Evolutionary conservation across 2,888 invertebrate genomes (phyloP).

Genomic region (Tholera decimalis): DNA sequence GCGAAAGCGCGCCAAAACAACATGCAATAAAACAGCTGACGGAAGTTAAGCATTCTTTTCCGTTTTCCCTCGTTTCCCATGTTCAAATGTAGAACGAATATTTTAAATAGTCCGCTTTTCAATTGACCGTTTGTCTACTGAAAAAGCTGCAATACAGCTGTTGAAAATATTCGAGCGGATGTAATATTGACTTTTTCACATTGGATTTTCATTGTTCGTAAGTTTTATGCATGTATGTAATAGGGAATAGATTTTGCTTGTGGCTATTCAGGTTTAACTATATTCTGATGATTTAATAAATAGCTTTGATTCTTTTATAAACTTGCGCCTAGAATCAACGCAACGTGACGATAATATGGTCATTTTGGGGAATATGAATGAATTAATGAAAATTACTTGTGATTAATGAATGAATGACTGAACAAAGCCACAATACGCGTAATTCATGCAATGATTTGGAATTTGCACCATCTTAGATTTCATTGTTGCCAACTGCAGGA

Average conservation of each 20-base stretch:
- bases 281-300: not conserved
- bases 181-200: not conserved
- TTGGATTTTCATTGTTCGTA: constrained; percentile 1
- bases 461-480: constrained; percentile 11
- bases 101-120: constrained; percentile 19
- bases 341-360: too few species aligned
- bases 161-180: constrained; percentile 14
- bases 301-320: not conserved
- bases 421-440: too few species aligned
- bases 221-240: not conserved
- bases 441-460: too few species aligned
- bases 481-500: constrained; percentile 27
- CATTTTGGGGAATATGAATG: too few species aligned
- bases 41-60: constrained; percentile 15
- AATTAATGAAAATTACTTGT: too few species aligned
- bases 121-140: constrained; percentile 17
- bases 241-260: not conserved
- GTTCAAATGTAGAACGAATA: constrained; percentile 18
- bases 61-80: constrained; percentile 10
- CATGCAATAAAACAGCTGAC: constrained; percentile 17
- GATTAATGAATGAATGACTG: too few species aligned
- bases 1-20: constrained; percentile 5
- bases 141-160: not conserved
- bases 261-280: not conserved
- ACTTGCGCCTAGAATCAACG: not conserved